Evolutionary conservation across 2,888 invertebrate species (phyloP), one percentile per base, ranked within the genome.

Genomic region (Neelides folsomi): DNA sequence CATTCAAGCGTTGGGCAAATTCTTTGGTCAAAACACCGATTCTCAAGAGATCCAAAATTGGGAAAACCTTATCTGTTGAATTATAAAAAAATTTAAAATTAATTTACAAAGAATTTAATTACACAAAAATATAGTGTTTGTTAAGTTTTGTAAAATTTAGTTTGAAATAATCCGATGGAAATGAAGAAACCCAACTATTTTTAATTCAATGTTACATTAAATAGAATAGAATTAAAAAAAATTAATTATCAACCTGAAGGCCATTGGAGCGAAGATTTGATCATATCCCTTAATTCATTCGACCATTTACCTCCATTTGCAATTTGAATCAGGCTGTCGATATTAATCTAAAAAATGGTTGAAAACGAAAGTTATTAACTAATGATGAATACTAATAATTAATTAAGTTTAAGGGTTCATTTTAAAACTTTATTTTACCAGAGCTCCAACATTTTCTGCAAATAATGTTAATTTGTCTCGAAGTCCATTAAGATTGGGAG

Each of bases 31-130:
- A 78, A 38, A 93, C 77, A 0, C 86, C 85, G 66, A 94, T 72
- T 59, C 95, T 78, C 12, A 89, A 76, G 5, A 94, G 74, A 68
- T 97, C 95, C 62, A 97, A 71, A 5, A 83, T 85, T 1, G 95
- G 95, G 68, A 93, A 92, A 1, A 92, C 75, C 58, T 82, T 77
- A 67, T 86, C 85, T 74, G 68, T 47, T 66, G 52, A 50, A 46
- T 49, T 56, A 27, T 5, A 27, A 27, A 5, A 27, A 27, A 5
- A 27, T 27, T 27, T 27, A n/a, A n/a, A n/a, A n/a, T n/a, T n/a
- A n/a, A n/a, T n/a, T n/a, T n/a, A n/a, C n/a, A n/a, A n/a, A n/a
- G n/a, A n/a, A n/a, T n/a, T n/a, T n/a, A n/a, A n/a, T n/a, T n/a
- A n/a, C n/a, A n/a, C n/a, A n/a, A n/a, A n/a, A n/a, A n/a, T n/a